These are phyloP conservation scores for Troides aeacus DNA, from an alignment of 2,888 invertebrate species.

Conservation along the genomic window DNA sequence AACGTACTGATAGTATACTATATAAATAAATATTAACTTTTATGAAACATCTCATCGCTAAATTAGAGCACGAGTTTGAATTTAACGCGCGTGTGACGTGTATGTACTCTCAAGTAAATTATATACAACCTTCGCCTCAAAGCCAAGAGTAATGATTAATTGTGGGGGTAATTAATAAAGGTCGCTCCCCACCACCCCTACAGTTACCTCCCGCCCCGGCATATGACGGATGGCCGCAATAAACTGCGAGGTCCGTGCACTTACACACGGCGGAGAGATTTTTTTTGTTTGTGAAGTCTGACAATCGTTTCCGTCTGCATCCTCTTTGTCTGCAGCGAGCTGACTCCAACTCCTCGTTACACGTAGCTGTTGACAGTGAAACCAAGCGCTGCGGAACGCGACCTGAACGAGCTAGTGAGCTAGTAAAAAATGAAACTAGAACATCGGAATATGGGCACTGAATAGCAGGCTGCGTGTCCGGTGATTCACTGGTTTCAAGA, in stretches of 20 bases:
- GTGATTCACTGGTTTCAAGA: no score
- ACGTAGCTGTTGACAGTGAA: no score
- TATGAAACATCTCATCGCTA: no score
- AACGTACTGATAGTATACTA: no score
- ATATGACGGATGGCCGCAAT: slow-evolving; percentile 22
- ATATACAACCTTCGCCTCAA: slow-evolving; percentile 6
- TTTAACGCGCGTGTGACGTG: not conserved
- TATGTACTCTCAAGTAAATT: not conserved
- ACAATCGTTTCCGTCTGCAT: not conserved
- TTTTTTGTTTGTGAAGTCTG: slow-evolving; percentile 5
- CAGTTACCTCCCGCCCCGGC: slow-evolving; percentile 2
- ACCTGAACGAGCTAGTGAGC: no score
- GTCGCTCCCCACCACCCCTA: not conserved
- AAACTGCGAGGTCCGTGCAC: slow-evolving; percentile 2
- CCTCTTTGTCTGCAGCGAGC: not conserved
- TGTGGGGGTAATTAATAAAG: slow-evolving; percentile 19
- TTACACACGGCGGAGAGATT: not conserved
- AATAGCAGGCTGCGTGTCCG: no score
- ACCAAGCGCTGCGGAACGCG: no score
- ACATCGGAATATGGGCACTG: no score
- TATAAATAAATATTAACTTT: no score
- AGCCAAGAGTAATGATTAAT: slow-evolving; percentile 16
- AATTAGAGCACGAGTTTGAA: not conserved
- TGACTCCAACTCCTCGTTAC: no score
- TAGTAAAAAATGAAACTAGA: no score